phyloP scores from a whole-genome alignment of 2,113 vertebrate species.

The Paratilapia polleni region DNA sequence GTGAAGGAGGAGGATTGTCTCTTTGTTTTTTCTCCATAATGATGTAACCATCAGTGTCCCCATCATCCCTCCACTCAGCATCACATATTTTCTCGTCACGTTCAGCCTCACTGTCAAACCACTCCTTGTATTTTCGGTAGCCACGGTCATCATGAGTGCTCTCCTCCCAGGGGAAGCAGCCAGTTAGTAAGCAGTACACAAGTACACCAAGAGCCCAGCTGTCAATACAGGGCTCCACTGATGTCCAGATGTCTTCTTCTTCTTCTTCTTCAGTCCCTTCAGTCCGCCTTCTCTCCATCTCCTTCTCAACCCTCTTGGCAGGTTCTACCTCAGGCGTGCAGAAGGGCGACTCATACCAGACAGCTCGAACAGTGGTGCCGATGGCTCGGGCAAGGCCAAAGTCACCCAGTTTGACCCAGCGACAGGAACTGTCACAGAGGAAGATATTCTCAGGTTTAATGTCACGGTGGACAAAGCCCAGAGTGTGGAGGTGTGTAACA shows the following conservation, averaged over 20 bases:
- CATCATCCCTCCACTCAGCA: background rate
- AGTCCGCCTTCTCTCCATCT: slow-evolving; percentile 17
- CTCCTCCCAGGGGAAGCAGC: slow-evolving; percentile 89
- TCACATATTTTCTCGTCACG: background rate
- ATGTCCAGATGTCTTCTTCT: slow-evolving; percentile 76
- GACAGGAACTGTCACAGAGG: slow-evolving; percentile 86
- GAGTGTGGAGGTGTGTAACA: slow-evolving; percentile 87
- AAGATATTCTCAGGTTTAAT: slow-evolving; percentile 95
- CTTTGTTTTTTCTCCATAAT: slow-evolving; percentile 42
- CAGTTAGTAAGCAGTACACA: slow-evolving; percentile 85
- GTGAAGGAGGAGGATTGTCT: slow-evolving; percentile 67
- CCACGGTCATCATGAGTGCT: slow-evolving; percentile 81
- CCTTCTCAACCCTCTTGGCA: slow-evolving; percentile 61
- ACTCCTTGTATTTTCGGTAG: slow-evolving; percentile 82
- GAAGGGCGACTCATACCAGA: slow-evolving; percentile 86
- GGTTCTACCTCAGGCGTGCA: slow-evolving; percentile 86
- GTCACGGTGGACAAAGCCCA: slow-evolving; percentile 90
- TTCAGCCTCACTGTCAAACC: slow-evolving; percentile 78
- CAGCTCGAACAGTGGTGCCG: slow-evolving; percentile 78
- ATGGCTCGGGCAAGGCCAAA: slow-evolving; percentile 86
- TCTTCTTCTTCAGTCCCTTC: slow-evolving; percentile 65
- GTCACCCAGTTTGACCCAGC: slow-evolving; percentile 89
- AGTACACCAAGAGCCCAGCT: slow-evolving; percentile 91
- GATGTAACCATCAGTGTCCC: slow-evolving; percentile 25
- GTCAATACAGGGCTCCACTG: slow-evolving; percentile 84